Evolutionary conservation across 2,888 invertebrate genomes (phyloP), one percentile per base, ranked within the genome.

Genomic region (Anthoptus insignis): DNA sequence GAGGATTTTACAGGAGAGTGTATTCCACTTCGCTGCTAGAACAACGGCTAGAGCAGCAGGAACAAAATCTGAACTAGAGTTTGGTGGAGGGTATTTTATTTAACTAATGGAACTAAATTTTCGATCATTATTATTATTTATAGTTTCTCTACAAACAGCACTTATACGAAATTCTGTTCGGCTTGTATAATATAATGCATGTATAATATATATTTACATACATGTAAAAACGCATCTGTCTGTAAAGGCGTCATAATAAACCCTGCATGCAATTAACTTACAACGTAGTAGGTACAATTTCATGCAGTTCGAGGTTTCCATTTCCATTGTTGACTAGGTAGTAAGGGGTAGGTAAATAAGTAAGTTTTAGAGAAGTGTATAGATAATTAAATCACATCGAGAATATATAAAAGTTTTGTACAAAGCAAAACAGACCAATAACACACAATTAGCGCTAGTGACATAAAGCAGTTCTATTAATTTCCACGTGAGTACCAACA

Each of bases 391-490:
- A 67, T 64, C 29, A 59, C 16, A n/a, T n/a, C 47, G 45, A 59
- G 50, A n/a, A 47, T 61, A 53, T 64, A 56, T 7, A 60, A 8
- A 49, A 13, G 13, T 8, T 22, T 19, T 27, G 6, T 50, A 45
- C 53, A 32, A 22, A 19, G 27, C 19, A 42, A 53, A 52, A 59
- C 42, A 54, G 47, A 64, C 60, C 57, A 64, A 69, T 63, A 73
- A 75, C 75, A 76, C 76, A 75, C 72, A 75, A 75, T 74, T 68
- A 69, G 74, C 69, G 66, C 69, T 39, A 58, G 54, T 67, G 63
- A 24, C 59, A 39, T 42, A 39, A 37, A 63, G 58, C 64, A 57
- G 39, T 50, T 61, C 53, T 27, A 64, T 16, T n/a, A 57, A 60
- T 61, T 60, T 60, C 29, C 32, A 52, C 42, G 22, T 32, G 21